Evolutionary conservation across 2,888 invertebrate species (phyloP).

Genomic region (Cosmia trapezina): DNA sequence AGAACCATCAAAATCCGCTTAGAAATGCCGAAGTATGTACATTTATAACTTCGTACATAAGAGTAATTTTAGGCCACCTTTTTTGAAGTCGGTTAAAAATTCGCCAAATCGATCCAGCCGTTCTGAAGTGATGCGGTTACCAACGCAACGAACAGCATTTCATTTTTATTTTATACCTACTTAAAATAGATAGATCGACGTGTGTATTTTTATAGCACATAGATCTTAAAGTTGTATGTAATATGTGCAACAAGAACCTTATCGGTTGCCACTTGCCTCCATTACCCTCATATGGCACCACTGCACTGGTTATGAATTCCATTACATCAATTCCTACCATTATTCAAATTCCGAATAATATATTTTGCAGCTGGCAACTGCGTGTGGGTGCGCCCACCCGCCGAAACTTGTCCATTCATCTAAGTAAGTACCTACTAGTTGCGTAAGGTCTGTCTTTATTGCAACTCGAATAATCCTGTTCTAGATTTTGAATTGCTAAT

Average conservation of each 20-base stretch:
- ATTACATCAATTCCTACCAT: slow-evolving; percentile 61
- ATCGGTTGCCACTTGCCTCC: slow-evolving; percentile 29
- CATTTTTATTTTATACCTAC: no score
- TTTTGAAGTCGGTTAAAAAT: no score
- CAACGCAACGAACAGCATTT: no score
- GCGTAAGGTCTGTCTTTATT: slow-evolving; percentile 61
- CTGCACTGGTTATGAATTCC: slow-evolving; percentile 53
- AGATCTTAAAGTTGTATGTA: no score
- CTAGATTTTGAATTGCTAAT: slow-evolving; percentile 66
- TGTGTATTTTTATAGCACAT: not conserved
- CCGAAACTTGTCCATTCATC: slow-evolving; percentile 58
- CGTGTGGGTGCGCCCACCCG: slow-evolving; percentile 73
- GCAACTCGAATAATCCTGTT: slow-evolving; percentile 65
- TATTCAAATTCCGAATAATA: slow-evolving; percentile 68
- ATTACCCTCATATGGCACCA: slow-evolving; percentile 60
- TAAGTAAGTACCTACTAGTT: no score
- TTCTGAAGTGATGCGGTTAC: no score
- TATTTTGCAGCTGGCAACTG: slow-evolving; percentile 66
- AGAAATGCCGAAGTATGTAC: no score
- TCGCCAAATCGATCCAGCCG: no score
- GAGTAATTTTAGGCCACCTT: no score
- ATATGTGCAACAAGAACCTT: not conserved
- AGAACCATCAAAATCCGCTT: no score
- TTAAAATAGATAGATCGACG: not conserved
- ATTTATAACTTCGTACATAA: no score